These are phyloP conservation scores for Trematomus bernacchii DNA, from an alignment of 2,797 vertebrate species.

Conservation along the genomic window DNA sequence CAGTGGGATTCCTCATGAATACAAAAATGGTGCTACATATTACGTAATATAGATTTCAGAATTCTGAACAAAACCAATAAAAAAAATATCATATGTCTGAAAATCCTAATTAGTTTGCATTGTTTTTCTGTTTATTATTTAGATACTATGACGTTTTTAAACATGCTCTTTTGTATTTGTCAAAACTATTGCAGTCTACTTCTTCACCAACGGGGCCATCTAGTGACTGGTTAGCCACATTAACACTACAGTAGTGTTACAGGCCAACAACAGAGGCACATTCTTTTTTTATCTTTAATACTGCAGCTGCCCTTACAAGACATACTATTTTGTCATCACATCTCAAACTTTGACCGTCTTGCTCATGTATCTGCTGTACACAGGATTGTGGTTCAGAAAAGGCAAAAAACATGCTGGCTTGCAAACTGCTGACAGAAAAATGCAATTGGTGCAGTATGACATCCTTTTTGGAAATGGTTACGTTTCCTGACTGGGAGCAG, in stretches of 20 bases:
- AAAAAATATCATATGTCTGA: no score
- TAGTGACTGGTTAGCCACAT: constrained; percentile 50
- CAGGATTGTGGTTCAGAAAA: no score
- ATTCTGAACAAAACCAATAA: no score
- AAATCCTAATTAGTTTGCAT: no score
- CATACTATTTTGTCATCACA: no score
- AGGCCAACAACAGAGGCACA: background rate
- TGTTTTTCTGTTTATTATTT: no score
- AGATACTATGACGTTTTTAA: background rate
- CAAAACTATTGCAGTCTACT: background rate
- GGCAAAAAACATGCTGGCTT: background rate
- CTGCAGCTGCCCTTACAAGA: no score
- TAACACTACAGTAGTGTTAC: background rate
- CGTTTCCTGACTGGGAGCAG: background rate
- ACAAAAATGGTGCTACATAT: no score
- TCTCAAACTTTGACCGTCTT: no score
- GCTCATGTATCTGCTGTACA: no score
- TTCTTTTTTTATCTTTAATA: no score
- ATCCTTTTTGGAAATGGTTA: background rate
- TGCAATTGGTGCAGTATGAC: background rate
- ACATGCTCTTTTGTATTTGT: background rate
- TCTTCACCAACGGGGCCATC: constrained; percentile 67
- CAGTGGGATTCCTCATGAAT: background rate
- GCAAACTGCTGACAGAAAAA: background rate
- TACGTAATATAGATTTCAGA: no score